phyloP scores from a whole-genome alignment of 2,888 invertebrate genomes.

The Himalopsyche tibetana region DNA sequence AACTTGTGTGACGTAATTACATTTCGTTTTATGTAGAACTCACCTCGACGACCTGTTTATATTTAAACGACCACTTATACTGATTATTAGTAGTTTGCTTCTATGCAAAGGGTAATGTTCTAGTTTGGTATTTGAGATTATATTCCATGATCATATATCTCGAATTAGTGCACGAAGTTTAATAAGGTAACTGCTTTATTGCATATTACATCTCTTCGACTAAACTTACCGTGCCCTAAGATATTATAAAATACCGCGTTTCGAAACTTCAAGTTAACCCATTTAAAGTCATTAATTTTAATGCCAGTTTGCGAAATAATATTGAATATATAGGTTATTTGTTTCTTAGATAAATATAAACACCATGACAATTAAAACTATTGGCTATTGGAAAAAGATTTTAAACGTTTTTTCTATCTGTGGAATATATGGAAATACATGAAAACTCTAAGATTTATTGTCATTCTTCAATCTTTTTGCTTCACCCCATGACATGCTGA shows the following conservation, averaged over 20 bases:
- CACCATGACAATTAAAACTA: too few species aligned
- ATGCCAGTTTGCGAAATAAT: neutral
- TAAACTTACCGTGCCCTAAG: neutral
- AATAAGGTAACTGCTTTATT: conserved; percentile 23
- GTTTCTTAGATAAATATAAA: too few species aligned
- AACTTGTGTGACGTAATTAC: too few species aligned
- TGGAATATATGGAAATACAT: too few species aligned
- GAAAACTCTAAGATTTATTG: too few species aligned
- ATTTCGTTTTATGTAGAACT: too few species aligned
- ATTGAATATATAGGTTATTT: neutral
- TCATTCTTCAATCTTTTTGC: too few species aligned
- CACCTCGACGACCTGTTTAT: too few species aligned
- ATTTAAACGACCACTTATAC: neutral
- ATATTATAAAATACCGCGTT: neutral
- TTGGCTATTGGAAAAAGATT: too few species aligned
- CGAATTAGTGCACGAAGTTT: conserved; percentile 9
- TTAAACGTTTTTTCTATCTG: too few species aligned
- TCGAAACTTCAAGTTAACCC: neutral
- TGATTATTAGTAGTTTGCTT: conserved; percentile 1
- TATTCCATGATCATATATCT: conserved; percentile 11
- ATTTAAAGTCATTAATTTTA: neutral
- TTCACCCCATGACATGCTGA: too few species aligned
- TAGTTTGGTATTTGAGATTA: neutral
- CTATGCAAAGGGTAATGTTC: neutral
- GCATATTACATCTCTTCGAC: neutral